Conservation (phyloP, 2,888 invertebrate species). For the Stegana nigrithorax region DNA sequence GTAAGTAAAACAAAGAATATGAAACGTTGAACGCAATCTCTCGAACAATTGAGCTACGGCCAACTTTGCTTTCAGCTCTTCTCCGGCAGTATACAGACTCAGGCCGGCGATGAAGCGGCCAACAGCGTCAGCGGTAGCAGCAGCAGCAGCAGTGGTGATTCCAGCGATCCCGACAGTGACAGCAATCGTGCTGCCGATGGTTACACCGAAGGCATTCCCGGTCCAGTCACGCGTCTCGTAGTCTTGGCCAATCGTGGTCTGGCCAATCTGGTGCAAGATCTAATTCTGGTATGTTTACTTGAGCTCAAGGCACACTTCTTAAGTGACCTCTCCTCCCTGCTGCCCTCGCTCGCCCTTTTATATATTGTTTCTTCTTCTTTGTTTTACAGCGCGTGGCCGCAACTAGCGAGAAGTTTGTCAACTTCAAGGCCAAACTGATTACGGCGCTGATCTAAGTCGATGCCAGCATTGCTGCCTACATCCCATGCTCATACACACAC, state of each 20-base stretch:
- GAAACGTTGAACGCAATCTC: background rate
- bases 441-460: slow-evolving; percentile 83
- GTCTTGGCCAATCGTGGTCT: slow-evolving; percentile 89
- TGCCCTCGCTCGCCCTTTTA: no score
- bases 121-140: slow-evolving; percentile 65
- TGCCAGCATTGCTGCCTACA: background rate
- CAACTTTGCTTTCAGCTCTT: slow-evolving; percentile 75
- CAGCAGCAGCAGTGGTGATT: slow-evolving; percentile 52
- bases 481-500: no score
- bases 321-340: background rate
- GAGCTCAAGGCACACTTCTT: no score
- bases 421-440: slow-evolving; percentile 92
- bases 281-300: slow-evolving; percentile 79
- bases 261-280: slow-evolving; percentile 87
- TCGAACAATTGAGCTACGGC: background rate
- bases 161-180: slow-evolving; percentile 69
- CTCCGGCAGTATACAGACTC: slow-evolving; percentile 79
- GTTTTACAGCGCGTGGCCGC: slow-evolving; percentile 82
- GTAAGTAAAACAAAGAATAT: slow-evolving; percentile 78
- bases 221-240: slow-evolving; percentile 86
- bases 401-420: slow-evolving; percentile 90
- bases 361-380: no score
- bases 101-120: slow-evolving; percentile 72
- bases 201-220: slow-evolving; percentile 85
- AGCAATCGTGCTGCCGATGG: slow-evolving; percentile 73